These are phyloP conservation scores for Drosophila recens DNA, from an alignment of 2,888 invertebrate species.

Conservation along the genomic window DNA sequence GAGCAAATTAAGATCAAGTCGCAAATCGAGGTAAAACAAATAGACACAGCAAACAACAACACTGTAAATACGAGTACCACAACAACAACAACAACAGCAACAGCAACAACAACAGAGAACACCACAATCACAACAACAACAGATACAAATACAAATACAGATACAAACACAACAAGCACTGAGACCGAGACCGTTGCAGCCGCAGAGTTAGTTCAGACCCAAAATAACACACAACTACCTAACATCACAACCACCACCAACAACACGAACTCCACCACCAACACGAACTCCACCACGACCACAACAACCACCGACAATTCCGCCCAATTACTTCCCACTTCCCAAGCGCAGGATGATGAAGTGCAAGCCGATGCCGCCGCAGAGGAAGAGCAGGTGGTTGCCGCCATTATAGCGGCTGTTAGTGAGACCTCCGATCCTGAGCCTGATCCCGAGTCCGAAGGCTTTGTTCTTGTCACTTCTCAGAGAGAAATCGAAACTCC, in stretches of 20 bases:
- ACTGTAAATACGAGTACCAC: constrained; percentile 77
- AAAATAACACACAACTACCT: constrained; percentile 58
- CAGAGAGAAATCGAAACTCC: constrained; percentile 4
- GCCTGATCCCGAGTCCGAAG: constrained; percentile 51
- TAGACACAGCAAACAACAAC: constrained; percentile 60
- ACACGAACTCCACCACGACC: constrained; percentile 21
- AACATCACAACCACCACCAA: constrained; percentile 47
- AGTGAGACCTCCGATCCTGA: constrained; percentile 56
- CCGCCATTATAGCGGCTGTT: constrained; percentile 73
- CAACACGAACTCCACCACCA: constrained; percentile 21
- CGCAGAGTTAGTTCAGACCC: constrained; percentile 80
- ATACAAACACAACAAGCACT: constrained; percentile 39
- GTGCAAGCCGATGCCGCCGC: constrained; percentile 37
- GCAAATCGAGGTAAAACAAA: constrained; percentile 83
- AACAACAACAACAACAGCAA: constrained; percentile 65
- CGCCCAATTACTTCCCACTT: constrained; percentile 33
- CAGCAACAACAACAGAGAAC: constrained; percentile 59
- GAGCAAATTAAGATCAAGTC: constrained; percentile 76
- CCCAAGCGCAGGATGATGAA: constrained; percentile 48
- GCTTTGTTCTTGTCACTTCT: constrained; percentile 57
- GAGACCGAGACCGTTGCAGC: constrained; percentile 69
- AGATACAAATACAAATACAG: constrained; percentile 41
- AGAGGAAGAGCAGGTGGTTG: constrained; percentile 68
- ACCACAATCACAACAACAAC: constrained; percentile 47
- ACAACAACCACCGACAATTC: constrained; percentile 34